Base-by-base conservation (phyloP, 2,797 vertebrate genomes). In the Mormyrus hasselquistii region DNA sequence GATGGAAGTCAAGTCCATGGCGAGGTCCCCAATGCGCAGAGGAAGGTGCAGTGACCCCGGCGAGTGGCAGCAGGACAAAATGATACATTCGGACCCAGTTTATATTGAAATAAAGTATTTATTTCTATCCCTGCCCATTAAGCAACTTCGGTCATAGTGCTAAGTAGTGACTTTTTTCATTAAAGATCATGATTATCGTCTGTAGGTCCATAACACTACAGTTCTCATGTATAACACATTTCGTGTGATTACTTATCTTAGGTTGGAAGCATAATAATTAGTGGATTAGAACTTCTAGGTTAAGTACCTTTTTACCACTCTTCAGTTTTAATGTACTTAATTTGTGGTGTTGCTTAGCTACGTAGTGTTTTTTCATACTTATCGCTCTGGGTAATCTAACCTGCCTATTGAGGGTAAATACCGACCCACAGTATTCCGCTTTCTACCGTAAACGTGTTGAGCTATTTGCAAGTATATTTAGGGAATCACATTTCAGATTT, bases 1-100 rank as follows among this genome's bases (percentile, higher is more conserved):
- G 90, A 90, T 89, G 87, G 86, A 25, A 89, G 34, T n/a, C 87
- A 76, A 59, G 34, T 89, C 62, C 82, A 86, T 44, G 89, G 87
- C 2, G 89, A 89, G 29, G 55, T 52, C 12, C 19, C 89, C 6
- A 88, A 34, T 34, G 49, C 62, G 4, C 90, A 90, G 87, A 89
- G 89, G 76, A 90, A 90, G 50, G 59, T 90, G n/a, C 59, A 73
- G 19, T 90, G 89, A 90, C 62, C 47, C 44, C 38, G 22, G 16
- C 50, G 29, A 83, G 52, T 6, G 50, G 52, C 52, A 44, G 57
- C 6, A n/a, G 8, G 52, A 34, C 12, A 12, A 44, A 57, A 38
- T 12, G 6, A 87, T 41, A 87, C 22, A 38, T 53, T 57, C 29
- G 0, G 2, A 57, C 53, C 14, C 16, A 59, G 34, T 57, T 38